These are phyloP conservation scores for Phallusia fumigata DNA, from an alignment of 23 tunicate genomes.

Conservation along the genomic window DNA sequence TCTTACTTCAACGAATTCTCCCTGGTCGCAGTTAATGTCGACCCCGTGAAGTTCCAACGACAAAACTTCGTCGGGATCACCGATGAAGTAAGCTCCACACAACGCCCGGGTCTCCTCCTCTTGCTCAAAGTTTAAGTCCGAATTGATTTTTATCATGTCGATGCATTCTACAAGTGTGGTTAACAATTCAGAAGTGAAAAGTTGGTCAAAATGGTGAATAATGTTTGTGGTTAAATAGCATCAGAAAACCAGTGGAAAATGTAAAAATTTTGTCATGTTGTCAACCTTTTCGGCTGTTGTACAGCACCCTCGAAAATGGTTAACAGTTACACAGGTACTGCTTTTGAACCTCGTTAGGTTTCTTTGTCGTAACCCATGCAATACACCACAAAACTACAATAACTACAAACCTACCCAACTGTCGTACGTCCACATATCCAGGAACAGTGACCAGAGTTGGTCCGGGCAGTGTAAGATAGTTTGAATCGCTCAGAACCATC, in stretches of 20 bases:
- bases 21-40: slow-evolving; percentile 8
- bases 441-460: not conserved
- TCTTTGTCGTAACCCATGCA: too few relatives aligned
- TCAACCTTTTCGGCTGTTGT: not conserved
- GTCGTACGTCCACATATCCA: not conserved
- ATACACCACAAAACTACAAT: too few relatives aligned
- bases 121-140: slow-evolving; percentile 16
- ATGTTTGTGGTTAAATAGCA: not conserved
- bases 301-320: too few relatives aligned
- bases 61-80: slow-evolving; percentile 6
- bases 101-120: slow-evolving; percentile 4
- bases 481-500: not conserved
- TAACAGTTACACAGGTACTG: too few relatives aligned
- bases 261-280: not conserved
- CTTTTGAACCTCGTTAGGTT: too few relatives aligned
- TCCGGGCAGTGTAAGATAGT: not conserved
- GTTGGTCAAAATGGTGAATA: not conserved
- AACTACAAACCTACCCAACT: too few relatives aligned
- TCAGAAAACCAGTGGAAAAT: not conserved
- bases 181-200: too few relatives aligned
- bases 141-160: slow-evolving; percentile 24
- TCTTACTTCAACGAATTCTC: slow-evolving; percentile 28
- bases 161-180: slow-evolving; percentile 11
- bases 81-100: slow-evolving; percentile 27
- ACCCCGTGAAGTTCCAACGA: slow-evolving; percentile 16